Base-by-base conservation (phyloP, 2,888 invertebrate species). In the Keiferia lycopersicella region DNA sequence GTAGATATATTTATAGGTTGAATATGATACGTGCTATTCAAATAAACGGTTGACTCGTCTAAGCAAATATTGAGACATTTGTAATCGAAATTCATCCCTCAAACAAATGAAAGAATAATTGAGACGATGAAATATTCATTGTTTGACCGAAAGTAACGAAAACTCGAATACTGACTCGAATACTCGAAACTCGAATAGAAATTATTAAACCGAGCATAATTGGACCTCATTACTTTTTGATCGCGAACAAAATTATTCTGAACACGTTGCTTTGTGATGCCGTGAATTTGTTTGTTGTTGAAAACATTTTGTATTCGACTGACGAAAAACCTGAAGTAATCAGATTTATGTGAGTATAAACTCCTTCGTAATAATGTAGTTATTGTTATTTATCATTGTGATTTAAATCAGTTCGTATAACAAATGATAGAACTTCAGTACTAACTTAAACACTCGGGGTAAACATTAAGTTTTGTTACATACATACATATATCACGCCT, bases 71-170 rank as follows among this genome's bases (percentile, higher is more conserved):
- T 63, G 61, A 66, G 69, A 69, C 58, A 66, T 68, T 65, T 71
- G 68, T 65, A 79, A 78, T 79, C 74, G 76, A 76, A 77, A 81
- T 80, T 81, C 77, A 77, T 74, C 71, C 67, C 67, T 59, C 71
- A 69, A 75, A 72, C 77, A 78, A 79, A 79, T 75, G 76, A 77
- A 75, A 72, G 78, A 78, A 80, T 78, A 78, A 80, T 75, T 73
- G 72, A 65, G 69, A 66, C 60, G 61, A 78, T 79, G 78, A 78
- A 72, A 80, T 80, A 81, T 80, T 78, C 80, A 80, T 78, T 74
- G 75, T 73, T 70, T 76, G 75, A 72, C 76, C 72, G 71, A 72
- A 74, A 71, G 72, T 77, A 77, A 75, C 74, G 73, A 77, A 68
- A 71, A 64, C 68, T 59, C 22, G 62, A 66, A 69, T 68, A 66